A percentile compares a stretch with the other conserved stretches of the same genome.
These are phyloP conservation scores for Chelon auratus DNA, from an alignment of 2,797 vertebrate genomes.

Conservation along the genomic window DNA sequence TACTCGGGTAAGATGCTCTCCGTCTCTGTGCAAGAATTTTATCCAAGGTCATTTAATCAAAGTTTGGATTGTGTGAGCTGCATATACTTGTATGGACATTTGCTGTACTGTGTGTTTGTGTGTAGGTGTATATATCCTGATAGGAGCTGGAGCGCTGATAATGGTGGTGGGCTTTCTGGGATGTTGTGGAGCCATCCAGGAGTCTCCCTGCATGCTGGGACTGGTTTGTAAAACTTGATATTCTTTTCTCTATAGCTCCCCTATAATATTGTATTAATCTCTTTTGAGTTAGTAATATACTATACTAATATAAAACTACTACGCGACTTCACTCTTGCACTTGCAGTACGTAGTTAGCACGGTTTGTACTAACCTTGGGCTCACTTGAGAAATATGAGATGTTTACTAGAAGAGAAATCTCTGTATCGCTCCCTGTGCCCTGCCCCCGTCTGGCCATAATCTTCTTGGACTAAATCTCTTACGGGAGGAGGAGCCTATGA, in stretches of 20 bases:
- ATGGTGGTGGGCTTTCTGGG: slow-evolving; percentile 98
- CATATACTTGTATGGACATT: neutral
- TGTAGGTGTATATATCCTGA: slow-evolving; percentile 94
- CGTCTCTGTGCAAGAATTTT: neutral
- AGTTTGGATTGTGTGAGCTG: neutral
- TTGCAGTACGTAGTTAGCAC: neutral
- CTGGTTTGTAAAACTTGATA: slow-evolving; percentile 84
- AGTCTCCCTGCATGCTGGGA: slow-evolving; percentile 97
- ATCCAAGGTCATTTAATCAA: neutral
- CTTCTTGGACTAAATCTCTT: slow-evolving; percentile 75
- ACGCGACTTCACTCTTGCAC: neutral
- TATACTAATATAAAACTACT: neutral
- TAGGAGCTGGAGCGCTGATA: slow-evolving; percentile 94
- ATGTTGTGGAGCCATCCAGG: slow-evolving; percentile 96
- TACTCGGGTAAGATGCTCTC: slow-evolving; percentile 88
- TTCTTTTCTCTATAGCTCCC: neutral
- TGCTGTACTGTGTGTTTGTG: slow-evolving; percentile 17
- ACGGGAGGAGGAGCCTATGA: slow-evolving; percentile 63
- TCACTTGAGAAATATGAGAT: slow-evolving; percentile 19
- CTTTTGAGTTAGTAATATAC: neutral
- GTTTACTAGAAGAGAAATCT: slow-evolving; percentile 32
- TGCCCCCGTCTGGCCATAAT: slow-evolving; percentile 58
- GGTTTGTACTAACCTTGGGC: slow-evolving; percentile 19
- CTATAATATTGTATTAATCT: neutral
- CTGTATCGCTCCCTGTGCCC: slow-evolving; percentile 8